These are phyloP conservation scores for Oncorhynchus keta DNA, from an alignment of 2,113 vertebrate genomes.

Conservation along the genomic window DNA sequence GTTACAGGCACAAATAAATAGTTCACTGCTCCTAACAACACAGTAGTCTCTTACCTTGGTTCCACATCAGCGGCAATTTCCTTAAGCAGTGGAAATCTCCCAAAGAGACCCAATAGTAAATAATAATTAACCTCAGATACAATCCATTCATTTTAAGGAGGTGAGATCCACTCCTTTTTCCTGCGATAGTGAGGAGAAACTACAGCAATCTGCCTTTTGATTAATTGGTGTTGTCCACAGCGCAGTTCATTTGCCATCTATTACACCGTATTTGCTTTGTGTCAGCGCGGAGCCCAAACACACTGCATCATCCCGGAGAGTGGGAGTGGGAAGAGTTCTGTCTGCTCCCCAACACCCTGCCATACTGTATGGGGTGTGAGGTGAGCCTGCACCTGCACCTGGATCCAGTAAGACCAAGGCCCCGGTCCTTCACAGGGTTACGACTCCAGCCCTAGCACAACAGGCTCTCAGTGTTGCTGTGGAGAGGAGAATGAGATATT, in stretches of 20 bases:
- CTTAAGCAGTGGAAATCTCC: too few species aligned
- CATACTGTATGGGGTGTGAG: not conserved
- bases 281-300: slow-evolving; percentile 69
- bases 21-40: slow-evolving; percentile 45
- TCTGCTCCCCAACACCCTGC: not conserved
- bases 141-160: slow-evolving; percentile 69
- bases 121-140: slow-evolving; percentile 71
- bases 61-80: slow-evolving; percentile 50
- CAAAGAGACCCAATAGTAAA: slow-evolving; percentile 59
- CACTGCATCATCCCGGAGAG: slow-evolving; percentile 63
- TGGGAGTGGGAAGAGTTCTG: not conserved
- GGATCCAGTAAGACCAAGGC: not conserved
- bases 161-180: slow-evolving; percentile 43
- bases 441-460: not conserved
- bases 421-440: not conserved
- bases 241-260: slow-evolving; percentile 73
- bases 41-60: slow-evolving; percentile 37
- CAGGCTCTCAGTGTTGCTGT: not conserved
- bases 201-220: slow-evolving; percentile 63
- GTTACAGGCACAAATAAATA: slow-evolving; percentile 51
- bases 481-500: slow-evolving; percentile 55
- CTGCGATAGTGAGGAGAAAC: slow-evolving; percentile 45
- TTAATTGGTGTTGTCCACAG: slow-evolving; percentile 67
- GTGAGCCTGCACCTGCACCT: slow-evolving; percentile 3
- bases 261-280: slow-evolving; percentile 72